Evolutionary conservation across 2,113 vertebrate species (phyloP).

Genomic region (Microcebus jonahi): DNA sequence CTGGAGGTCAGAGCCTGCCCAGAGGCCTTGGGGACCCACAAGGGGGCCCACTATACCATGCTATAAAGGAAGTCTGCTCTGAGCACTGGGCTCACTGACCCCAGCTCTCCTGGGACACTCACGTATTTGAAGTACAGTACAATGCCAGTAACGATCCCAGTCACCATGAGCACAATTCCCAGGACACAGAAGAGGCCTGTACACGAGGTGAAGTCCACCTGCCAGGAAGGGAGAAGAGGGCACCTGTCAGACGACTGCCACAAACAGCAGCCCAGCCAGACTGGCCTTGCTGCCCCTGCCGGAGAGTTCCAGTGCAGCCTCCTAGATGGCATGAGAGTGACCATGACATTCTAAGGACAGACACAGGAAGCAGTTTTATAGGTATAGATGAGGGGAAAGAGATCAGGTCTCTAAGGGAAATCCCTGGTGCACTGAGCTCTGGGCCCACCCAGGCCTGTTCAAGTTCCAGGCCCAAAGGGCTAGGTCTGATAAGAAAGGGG

Average conservation of each 20-base stretch:
- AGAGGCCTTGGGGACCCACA: not conserved
- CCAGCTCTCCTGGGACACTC: conserved; percentile 77
- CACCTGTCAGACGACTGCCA: not conserved
- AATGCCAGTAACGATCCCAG: conserved; percentile 91
- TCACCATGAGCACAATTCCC: conserved; percentile 91
- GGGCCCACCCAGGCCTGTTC: not conserved
- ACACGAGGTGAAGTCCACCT: conserved; percentile 99
- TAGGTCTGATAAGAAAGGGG: not conserved
- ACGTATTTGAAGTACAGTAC: conserved; percentile 96
- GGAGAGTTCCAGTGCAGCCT: not conserved
- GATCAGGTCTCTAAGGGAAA: not conserved
- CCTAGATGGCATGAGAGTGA: not conserved
- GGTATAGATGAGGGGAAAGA: not conserved
- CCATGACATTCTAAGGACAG: not conserved
- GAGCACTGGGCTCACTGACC: not conserved
- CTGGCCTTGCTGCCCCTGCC: not conserved
- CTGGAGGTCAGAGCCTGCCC: not conserved
- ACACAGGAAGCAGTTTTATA: not conserved
- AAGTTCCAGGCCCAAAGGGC: not conserved
- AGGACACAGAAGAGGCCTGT: conserved; percentile 92
- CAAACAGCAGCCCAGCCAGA: not conserved
- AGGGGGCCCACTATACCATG: not conserved
- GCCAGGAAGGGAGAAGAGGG: not conserved
- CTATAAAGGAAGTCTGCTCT: not conserved
- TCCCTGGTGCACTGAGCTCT: not conserved